Evolutionary conservation across 2,797 vertebrate genomes (phyloP), one percentile per base, ranked within the genome.

Genomic region (Dipus sagitta): DNA sequence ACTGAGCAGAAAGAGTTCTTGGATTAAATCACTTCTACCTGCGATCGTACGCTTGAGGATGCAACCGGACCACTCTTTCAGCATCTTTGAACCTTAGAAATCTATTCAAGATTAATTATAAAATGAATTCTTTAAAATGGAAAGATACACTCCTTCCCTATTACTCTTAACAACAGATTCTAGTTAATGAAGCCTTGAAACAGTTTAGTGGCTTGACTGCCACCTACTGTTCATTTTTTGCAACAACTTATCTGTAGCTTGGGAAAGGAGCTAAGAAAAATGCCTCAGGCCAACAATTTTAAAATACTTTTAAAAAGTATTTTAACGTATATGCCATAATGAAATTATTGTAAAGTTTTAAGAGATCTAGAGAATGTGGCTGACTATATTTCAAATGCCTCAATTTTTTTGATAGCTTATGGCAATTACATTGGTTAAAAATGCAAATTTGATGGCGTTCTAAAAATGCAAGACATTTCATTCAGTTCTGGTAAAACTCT

Each of bases 131-230:
- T 98, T 98, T 98, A 97, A 97, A 97, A 83, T 47, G 87, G 4
- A 1, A 94, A 97, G 94, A 94, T 82, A 11, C 15, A 1, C 72
- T 21, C 5, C 96, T 97, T 97, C 92, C 70, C 30, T 93, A 0
- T 12, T 28, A 60, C 82, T 95, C 34, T 79, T 14, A 13, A 23
- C 34, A 67, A 47, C 23, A 90, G 95, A 88, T 28, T 93, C 93
- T 18, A 87, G 0, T 87, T 83, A 88, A 95, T 70, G 80, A 97
- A 94, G 13, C 8, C 47, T 24, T 15, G 96, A 93, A 93, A 28
- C 74, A 98, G 98, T 81, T 97, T 97, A 98, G 98, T 96, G 98
- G 89, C 96, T 97, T 91, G 97, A 95, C 96, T 98, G 98, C 98
- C 98, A 98, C 98, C 98, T 98, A 98, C 98, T 95, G 98, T 97